phyloP scores from a whole-genome alignment of 1,140 invertebrate genomes.

The Apis florea region DNA sequence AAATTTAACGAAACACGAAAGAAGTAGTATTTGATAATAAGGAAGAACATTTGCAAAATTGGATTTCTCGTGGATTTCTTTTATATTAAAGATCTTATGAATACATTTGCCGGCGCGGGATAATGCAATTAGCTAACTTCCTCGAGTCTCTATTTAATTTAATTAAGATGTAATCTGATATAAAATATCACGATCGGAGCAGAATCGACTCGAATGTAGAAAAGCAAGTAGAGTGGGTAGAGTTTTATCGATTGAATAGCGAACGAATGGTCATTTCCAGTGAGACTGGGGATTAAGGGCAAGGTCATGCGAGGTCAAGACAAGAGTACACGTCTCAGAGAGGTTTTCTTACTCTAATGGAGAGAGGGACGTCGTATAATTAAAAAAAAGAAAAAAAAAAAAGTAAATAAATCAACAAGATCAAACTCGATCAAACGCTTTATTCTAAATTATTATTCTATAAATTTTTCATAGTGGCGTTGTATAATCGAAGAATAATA shows the following conservation, averaged over 20 bases:
- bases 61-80: background rate
- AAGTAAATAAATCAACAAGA: too few species aligned
- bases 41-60: background rate
- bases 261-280: constrained; percentile 29
- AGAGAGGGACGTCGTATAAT: background rate
- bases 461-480: too few species aligned
- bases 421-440: too few species aligned
- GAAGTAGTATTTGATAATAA: background rate
- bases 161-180: constrained; percentile 45
- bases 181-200: constrained; percentile 28
- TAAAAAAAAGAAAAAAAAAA: background rate
- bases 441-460: too few species aligned
- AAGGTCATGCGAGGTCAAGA: constrained; percentile 11
- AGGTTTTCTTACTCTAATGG: background rate
- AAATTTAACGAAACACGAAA: too few species aligned
- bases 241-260: constrained; percentile 25
- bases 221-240: constrained; percentile 4
- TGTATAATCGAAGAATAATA: background rate
- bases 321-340: background rate
- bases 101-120: constrained; percentile 2
- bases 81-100: constrained; percentile 33
- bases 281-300: constrained; percentile 29
- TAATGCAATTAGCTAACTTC: constrained; percentile 38
- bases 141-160: constrained; percentile 31
- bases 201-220: constrained; percentile 9